A percentile compares a stretch with the other conserved stretches of the same genome.
Evolutionary conservation across 1,140 invertebrate species (phyloP).

Genomic region (Zaprionus nigranus): DNA sequence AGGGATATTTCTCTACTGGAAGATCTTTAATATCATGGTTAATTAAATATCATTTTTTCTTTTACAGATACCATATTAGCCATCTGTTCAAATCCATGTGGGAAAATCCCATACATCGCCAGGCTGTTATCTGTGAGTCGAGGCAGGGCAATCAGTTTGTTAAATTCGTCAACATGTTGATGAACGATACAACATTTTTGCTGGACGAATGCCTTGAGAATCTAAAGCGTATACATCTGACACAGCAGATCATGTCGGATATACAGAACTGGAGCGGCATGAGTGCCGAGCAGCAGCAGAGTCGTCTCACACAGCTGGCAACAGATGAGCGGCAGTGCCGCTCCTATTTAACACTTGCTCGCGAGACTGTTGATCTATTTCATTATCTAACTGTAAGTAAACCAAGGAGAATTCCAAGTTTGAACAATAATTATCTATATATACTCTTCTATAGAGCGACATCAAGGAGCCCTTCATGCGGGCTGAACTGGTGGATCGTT

Average conservation of each 20-base stretch:
- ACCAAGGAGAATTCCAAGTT: not conserved
- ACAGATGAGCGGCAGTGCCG: constrained; percentile 97
- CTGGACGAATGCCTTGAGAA: constrained; percentile 98
- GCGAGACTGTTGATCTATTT: constrained; percentile 99
- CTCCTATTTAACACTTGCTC: constrained; percentile 96
- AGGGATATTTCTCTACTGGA: no score
- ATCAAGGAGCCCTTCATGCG: constrained; percentile 97
- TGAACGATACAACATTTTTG: constrained; percentile 99
- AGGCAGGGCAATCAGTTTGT: constrained; percentile 96
- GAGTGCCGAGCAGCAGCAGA: constrained; percentile 90
- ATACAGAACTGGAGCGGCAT: constrained; percentile 88
- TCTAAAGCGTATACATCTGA: constrained; percentile 97
- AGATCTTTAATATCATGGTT: no score
- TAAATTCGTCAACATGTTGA: constrained; percentile 99
- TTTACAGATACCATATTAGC: constrained; percentile 94
- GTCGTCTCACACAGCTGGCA: constrained; percentile 90
- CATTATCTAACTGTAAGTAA: constrained; percentile 94
- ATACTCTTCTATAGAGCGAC: constrained; percentile 85
- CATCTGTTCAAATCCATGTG: constrained; percentile 96
- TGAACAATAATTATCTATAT: not conserved
- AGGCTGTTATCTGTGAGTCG: constrained; percentile 92
- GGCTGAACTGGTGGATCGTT: constrained; percentile 95
- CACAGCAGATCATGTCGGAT: constrained; percentile 92
- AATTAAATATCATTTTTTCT: no score
- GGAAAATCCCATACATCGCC: constrained; percentile 88